Percentiles rank a stretch among this genome's conserved stretches.
Conservation (phyloP, 2,888 invertebrate species). For the Therioaphis trifolii region DNA sequence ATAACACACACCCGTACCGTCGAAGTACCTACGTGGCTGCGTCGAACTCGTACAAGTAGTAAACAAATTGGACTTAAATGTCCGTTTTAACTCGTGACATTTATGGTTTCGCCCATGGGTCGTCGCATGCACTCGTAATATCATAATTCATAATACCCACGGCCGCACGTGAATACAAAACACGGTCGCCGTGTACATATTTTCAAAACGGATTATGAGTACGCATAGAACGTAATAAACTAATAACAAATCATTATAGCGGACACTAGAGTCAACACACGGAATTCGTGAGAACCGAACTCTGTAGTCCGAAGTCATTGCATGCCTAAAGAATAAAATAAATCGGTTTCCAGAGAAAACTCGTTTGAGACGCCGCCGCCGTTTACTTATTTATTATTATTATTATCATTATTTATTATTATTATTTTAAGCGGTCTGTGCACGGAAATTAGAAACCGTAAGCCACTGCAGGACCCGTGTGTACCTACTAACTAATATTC, state of each 20-base stretch:
- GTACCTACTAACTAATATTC: too few relatives aligned
- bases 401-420: too few relatives aligned
- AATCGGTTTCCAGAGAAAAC: neutral
- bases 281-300: too few relatives aligned
- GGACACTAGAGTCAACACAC: neutral
- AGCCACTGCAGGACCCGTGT: neutral
- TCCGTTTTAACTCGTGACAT: slow-evolving; percentile 15
- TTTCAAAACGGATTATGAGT: neutral
- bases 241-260: too few relatives aligned
- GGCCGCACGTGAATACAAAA: too few relatives aligned
- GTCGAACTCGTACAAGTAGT: slow-evolving; percentile 45
- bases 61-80: slow-evolving; percentile 41
- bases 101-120: slow-evolving; percentile 27
- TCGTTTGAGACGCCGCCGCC: neutral
- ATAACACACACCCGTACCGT: slow-evolving; percentile 6
- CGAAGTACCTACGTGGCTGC: too few relatives aligned
- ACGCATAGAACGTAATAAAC: too few relatives aligned
- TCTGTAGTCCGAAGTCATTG: neutral
- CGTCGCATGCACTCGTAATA: neutral
- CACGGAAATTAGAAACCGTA: neutral
- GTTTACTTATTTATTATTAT: too few relatives aligned
- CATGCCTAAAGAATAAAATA: neutral
- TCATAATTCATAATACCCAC: neutral
- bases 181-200: neutral
- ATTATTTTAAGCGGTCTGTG: neutral